Evolutionary conservation across 1,140 invertebrate genomes (phyloP), one percentile per base, ranked within the genome.

Genomic region (Pomacea maculata): DNA sequence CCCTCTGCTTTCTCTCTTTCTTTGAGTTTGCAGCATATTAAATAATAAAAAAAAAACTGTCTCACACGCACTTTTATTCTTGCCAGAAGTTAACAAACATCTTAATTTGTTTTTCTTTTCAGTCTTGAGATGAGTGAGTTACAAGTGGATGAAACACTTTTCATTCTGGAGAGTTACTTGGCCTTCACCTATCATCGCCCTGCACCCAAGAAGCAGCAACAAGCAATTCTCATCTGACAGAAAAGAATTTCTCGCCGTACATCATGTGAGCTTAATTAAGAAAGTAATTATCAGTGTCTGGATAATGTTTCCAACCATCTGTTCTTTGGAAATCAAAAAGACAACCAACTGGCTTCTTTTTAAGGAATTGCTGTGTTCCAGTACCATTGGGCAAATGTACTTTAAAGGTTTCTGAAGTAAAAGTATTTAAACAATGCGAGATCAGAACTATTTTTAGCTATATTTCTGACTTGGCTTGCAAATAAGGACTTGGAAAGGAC

Each of bases 61-160:
- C 45, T 54, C n/a, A 11, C n/a, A 61, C 11, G 21, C 45, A 45
- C 25, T 15, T 21, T n/a, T 57, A 25, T 21, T 9, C 11, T 29
- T 75, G 15, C 1, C 34, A 55, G 68, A n/a, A 17, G 25, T 80
- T 25, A 12, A 4, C 21, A 12, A 29, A 34, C 34, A 21, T 65
- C 61, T 17, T 12, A n/a, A n/a, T 5, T 75, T 79, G 70, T 63
- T 77, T 75, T 82, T 52, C 78, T 82, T 85, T 83, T 54, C 85
- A 90, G 88, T 81, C 78, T 96, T 55, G 93, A 94, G 45, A 92
- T 92, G 19, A 93, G 93, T 25, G 95, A 96, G 90, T 88, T 95
- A 29, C 93, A 94, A 80, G 88, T 96, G 25, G 95, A 95, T 83
- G 93, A 95, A 63, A 95, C 95, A 1, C 93, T 96, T 80, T 95